Evolutionary conservation across 2,113 vertebrate genomes (phyloP).

Genomic region (Tupaia chinensis): DNA sequence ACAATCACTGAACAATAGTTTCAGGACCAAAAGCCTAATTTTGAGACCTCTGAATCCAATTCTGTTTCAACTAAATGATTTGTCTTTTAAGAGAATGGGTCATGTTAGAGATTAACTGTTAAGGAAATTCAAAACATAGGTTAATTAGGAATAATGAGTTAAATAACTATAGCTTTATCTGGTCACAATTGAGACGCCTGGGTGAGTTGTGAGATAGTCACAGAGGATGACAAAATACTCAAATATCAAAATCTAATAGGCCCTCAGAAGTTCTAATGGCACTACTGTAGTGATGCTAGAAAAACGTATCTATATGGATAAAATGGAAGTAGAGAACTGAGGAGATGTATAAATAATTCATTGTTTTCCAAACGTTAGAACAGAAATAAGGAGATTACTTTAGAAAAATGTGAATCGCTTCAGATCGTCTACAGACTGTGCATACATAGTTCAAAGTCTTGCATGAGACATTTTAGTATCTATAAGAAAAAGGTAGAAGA

Average conservation of each 20-base stretch:
- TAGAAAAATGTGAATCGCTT: neutral
- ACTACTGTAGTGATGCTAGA: neutral
- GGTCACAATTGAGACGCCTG: neutral
- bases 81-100: conserved; percentile 9
- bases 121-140: neutral
- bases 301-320: neutral
- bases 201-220: neutral
- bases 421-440: neutral
- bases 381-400: neutral
- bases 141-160: conserved; percentile 37
- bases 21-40: neutral
- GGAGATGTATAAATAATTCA: conserved; percentile 38
- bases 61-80: neutral
- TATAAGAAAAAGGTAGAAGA: neutral
- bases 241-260: neutral
- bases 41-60: conserved; percentile 4
- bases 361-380: conserved; percentile 1
- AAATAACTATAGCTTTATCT: neutral
- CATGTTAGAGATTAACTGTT: neutral
- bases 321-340: neutral
- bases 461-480: neutral
- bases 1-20: neutral
- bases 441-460: neutral
- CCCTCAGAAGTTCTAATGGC: neutral
- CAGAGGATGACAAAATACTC: neutral